Conservation (phyloP, 2,888 invertebrate genomes). For the Drepana falcataria region DNA sequence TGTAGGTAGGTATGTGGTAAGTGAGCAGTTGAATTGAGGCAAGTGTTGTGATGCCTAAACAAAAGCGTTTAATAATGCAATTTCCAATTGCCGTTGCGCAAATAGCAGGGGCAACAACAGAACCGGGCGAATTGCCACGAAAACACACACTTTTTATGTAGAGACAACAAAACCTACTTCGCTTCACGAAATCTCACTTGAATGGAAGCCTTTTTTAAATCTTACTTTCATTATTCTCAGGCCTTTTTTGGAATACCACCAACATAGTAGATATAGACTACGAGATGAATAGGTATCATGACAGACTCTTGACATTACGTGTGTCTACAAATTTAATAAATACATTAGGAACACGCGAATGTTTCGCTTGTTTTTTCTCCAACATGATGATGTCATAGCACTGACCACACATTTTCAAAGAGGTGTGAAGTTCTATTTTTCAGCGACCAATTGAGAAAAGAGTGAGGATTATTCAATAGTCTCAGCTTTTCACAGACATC, state of each 20-base stretch:
- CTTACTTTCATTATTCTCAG: not conserved
- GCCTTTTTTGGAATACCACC: not conserved
- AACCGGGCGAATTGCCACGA: slow-evolving; percentile 38
- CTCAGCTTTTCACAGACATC: no score
- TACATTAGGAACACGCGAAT: no score
- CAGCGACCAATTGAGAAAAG: no score
- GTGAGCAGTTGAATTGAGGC: slow-evolving; percentile 28
- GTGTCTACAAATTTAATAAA: no score
- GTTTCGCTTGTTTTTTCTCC: no score
- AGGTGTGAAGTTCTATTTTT: no score
- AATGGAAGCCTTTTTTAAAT: not conserved
- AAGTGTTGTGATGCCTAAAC: slow-evolving; percentile 73
- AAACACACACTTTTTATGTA: slow-evolving; percentile 32
- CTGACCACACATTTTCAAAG: no score
- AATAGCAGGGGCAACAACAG: slow-evolving; percentile 64
- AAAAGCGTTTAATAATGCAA: slow-evolving; percentile 78
- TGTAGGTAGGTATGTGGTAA: slow-evolving; percentile 4
- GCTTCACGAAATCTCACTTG: slow-evolving; percentile 2
- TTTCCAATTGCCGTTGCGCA: slow-evolving; percentile 76
- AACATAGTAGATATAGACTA: not conserved
- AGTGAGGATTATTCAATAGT: no score
- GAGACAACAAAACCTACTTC: slow-evolving; percentile 12
- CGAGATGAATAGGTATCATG: no score
- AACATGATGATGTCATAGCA: no score
- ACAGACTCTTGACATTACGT: no score